Percentiles rank a stretch among this genome's conserved stretches.
Conservation (phyloP, 2,113 vertebrate genomes). For the Camelus bactrianus region DNA sequence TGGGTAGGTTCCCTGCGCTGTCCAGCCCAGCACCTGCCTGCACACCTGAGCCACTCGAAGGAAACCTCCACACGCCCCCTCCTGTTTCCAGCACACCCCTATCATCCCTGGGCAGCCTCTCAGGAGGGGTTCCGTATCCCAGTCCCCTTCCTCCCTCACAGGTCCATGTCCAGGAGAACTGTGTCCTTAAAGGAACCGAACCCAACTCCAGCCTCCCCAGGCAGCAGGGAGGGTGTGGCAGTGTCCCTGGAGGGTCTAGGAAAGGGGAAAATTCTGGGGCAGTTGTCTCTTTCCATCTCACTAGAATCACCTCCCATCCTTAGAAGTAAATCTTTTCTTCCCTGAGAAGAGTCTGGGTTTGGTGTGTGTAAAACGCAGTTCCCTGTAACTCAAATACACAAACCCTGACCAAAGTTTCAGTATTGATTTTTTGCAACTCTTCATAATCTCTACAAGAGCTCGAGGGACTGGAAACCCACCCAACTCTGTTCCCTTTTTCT, state of each 20-base stretch:
- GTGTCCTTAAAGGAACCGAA: neutral
- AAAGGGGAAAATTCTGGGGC: neutral
- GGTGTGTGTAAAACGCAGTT: neutral
- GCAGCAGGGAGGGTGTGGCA: neutral
- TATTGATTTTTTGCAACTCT: neutral
- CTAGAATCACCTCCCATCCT: neutral
- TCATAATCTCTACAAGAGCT: neutral
- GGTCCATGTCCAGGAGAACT: neutral
- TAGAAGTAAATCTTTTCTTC: neutral
- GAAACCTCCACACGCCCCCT: neutral
- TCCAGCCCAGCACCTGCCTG: neutral
- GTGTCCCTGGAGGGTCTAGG: no score
- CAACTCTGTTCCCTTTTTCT: neutral
- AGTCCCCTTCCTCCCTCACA: neutral
- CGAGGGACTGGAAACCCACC: neutral
- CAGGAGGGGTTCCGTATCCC: neutral
- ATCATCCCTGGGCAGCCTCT: neutral
- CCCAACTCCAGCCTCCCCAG: neutral
- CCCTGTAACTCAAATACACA: neutral
- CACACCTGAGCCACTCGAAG: neutral
- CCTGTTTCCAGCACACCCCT: neutral
- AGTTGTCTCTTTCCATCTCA: neutral
- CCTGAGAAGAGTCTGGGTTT: slow-evolving; percentile 42
- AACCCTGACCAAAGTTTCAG: neutral
- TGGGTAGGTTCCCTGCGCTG: neutral